Evolutionary conservation across 2,888 invertebrate genomes (phyloP).

Genomic region (Bruchidius siliquastri): DNA sequence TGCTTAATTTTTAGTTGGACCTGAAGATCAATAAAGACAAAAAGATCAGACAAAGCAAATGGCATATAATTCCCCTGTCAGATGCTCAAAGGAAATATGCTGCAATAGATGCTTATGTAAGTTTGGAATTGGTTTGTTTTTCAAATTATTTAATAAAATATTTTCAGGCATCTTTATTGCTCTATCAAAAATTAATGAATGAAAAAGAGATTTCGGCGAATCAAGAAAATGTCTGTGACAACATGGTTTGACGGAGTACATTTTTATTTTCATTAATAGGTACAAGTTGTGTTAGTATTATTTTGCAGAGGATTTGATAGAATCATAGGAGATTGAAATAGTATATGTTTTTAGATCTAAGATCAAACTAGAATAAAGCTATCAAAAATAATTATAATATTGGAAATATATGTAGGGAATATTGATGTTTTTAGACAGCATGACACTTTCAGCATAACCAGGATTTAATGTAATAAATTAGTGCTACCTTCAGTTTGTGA

Average conservation of each 20-base stretch:
- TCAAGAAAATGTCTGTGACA: not conserved
- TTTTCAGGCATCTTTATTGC: constrained; percentile 5
- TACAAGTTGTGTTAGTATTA: too few species aligned
- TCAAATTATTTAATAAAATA: not conserved
- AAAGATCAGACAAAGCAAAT: constrained; percentile 56
- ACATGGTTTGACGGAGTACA: not conserved
- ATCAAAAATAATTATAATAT: too few species aligned
- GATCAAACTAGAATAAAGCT: too few species aligned
- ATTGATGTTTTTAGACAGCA: too few species aligned
- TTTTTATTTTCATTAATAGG: too few species aligned
- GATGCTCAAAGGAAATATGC: constrained; percentile 56
- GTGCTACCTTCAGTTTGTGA: too few species aligned
- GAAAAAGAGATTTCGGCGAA: not conserved
- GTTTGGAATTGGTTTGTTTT: not conserved
- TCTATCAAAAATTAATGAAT: not conserved
- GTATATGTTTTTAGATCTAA: too few species aligned
- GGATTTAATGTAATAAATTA: too few species aligned
- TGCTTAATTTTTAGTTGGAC: constrained; percentile 44
- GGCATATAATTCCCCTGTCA: constrained; percentile 55
- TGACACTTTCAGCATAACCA: too few species aligned
- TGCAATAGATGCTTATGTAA: constrained; percentile 62
- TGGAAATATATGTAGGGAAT: too few species aligned
- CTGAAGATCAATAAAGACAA: constrained; percentile 54
- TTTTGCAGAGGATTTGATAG: too few species aligned
- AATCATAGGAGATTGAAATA: too few species aligned